Conservation (phyloP, 92 coral and sea anemone genomes). For the Actinernus sp. region DNA sequence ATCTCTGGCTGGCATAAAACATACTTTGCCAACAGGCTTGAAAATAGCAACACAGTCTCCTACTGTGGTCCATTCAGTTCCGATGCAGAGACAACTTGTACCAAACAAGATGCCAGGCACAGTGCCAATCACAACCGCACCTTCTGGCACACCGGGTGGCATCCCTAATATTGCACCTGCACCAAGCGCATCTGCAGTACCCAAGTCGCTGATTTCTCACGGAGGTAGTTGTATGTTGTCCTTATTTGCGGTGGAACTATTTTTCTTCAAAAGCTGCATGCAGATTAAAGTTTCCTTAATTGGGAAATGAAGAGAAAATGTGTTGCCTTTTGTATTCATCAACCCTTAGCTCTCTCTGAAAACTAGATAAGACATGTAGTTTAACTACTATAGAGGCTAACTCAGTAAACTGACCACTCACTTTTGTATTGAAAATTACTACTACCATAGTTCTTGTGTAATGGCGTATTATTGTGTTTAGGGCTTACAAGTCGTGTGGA, state of each 20-base stretch:
- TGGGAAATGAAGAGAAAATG: too few relatives aligned
- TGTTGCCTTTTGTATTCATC: too few relatives aligned
- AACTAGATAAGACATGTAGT: too few relatives aligned
- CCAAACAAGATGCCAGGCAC: conserved; percentile 76
- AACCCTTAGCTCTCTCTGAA: too few relatives aligned
- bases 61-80: neutral
- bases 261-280: too few relatives aligned
- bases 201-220: conserved; percentile 44
- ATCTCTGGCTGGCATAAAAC: neutral
- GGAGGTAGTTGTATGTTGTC: conserved; percentile 15
- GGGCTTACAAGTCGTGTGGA: conserved; percentile 65
- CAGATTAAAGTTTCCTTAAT: too few relatives aligned
- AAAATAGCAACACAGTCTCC: conserved; percentile 27
- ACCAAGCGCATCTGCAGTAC: conserved; percentile 42
- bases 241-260: too few relatives aligned
- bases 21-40: conserved; percentile 12
- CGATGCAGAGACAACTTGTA: conserved; percentile 65
- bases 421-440: too few relatives aligned
- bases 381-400: too few relatives aligned
- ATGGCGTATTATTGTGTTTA: neutral
- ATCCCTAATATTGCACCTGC: conserved; percentile 78
- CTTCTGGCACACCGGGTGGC: conserved; percentile 48
- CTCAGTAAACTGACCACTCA: too few relatives aligned
- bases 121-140: conserved; percentile 48
- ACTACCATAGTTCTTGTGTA: neutral